Evolutionary conservation across 1,140 invertebrate species (phyloP), one percentile per base, ranked within the genome.

Genomic region (Drosophila grimshawi): DNA sequence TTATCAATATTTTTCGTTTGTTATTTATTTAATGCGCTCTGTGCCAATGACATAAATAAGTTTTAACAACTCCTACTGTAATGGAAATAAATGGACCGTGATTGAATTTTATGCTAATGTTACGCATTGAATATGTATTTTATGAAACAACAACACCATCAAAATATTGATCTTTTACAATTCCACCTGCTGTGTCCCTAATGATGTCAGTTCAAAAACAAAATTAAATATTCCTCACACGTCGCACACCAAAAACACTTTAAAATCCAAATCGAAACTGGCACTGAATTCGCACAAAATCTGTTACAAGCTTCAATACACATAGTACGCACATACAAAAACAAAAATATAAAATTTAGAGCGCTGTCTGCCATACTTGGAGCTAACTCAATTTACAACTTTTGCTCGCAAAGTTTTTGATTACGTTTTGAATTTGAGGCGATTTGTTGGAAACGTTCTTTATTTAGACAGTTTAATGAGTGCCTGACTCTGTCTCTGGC

Each of bases 401-500:
- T 88, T 88, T 89, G 57, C 62, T 52, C 74, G 39, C 43, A 72
- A 73, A 67, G 67, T 75, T 69, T 70, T 64, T 39, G 65, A 62
- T 76, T 64, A 49, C 65, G 52, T 64, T 57, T 56, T 41, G 33
- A 10, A 41, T 41, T 43, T 29, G n/a, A 10, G 2, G 19, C 19
- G 56, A 68, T 62, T 56, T 52, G 66, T 55, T 62, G 19, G 64
- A 64, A 79, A 68, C 63, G 72, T 82, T 88, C 83, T 86, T 80
- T 83, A 78, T 80, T 78, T 89, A 88, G 83, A 83, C 83, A 88
- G 63, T 78, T 85, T 89, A 88, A 89, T 88, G 82, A 86, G 79
- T 68, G 75, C 53, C 65, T 56, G 71, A 5, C 52, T n/a, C 30
- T 52, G 61, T 60, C 57, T 64, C 61, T 64, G 57, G 43, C 32